Conservation (phyloP, 1,140 invertebrate genomes). For the Papilio polyxenes region DNA sequence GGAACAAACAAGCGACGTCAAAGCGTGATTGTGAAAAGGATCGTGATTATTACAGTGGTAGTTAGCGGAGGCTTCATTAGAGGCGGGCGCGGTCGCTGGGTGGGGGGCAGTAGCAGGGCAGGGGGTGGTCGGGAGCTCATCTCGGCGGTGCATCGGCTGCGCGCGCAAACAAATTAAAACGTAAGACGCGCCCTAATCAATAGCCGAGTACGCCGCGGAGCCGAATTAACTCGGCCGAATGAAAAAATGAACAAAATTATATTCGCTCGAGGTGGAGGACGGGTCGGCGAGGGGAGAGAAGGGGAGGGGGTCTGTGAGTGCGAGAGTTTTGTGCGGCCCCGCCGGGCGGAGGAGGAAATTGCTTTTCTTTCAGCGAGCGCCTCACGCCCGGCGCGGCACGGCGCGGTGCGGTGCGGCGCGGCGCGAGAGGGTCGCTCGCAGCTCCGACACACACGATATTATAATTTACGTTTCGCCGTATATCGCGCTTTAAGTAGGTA, state of each 20-base stretch:
- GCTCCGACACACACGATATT: constrained; percentile 77
- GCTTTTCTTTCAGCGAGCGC: constrained; percentile 79
- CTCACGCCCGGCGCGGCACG: constrained; percentile 67
- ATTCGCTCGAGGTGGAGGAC: constrained; percentile 71
- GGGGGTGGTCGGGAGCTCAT: constrained; percentile 57
- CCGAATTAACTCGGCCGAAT: constrained; percentile 79
- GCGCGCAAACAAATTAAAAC: constrained; percentile 81
- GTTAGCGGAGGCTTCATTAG: constrained; percentile 77
- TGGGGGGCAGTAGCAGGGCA: constrained; percentile 35
- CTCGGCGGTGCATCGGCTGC: constrained; percentile 75
- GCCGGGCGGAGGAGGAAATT: constrained; percentile 71
- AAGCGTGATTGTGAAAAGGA: constrained; percentile 72
- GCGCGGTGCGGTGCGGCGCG: constrained; percentile 43
- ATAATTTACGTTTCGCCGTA: constrained; percentile 80
- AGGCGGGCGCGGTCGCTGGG: constrained; percentile 45
- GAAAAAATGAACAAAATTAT: constrained; percentile 81
- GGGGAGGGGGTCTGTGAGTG: constrained; percentile 49
- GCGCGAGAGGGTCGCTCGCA: constrained; percentile 70
- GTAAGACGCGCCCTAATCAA: constrained; percentile 81
- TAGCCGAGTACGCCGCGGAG: constrained; percentile 77
- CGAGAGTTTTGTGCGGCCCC: constrained; percentile 52
- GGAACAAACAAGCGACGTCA: constrained; percentile 63
- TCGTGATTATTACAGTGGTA: constrained; percentile 70
- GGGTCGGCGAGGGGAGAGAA: not conserved
- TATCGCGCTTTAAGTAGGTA: constrained; percentile 78